A percentile compares a stretch with the other conserved stretches of the same genome.
Conservation (phyloP, 2,113 vertebrate species). For the Eulemur rufifrons region DNA sequence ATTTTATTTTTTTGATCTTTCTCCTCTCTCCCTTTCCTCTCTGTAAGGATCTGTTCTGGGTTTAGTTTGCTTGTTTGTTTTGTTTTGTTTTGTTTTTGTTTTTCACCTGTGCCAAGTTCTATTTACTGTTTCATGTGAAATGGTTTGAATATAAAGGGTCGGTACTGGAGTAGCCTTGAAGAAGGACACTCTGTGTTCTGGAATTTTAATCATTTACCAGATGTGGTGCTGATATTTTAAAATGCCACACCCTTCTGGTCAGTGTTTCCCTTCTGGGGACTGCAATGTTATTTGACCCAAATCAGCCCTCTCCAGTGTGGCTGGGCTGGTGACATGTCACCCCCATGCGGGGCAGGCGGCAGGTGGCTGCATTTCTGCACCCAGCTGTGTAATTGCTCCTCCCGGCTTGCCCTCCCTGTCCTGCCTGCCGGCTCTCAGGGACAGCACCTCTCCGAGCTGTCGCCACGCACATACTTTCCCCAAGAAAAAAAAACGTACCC, state of each 20-base stretch:
- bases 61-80: no score
- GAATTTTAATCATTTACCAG: neutral
- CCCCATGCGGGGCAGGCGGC: neutral
- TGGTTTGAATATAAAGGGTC: neutral
- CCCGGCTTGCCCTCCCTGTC: neutral
- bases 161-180: neutral
- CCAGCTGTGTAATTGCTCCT: neutral
- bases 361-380: neutral
- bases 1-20: neutral
- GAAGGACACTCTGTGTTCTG: neutral
- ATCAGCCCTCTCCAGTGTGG: neutral
- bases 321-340: neutral
- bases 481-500: neutral
- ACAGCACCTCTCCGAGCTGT: neutral
- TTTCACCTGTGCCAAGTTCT: neutral
- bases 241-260: neutral
- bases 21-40: neutral
- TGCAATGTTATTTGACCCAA: neutral
- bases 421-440: neutral
- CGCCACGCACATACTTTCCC: neutral
- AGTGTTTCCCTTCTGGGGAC: neutral
- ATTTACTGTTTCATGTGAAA: neutral
- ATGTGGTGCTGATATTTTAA: neutral
- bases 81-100: neutral
- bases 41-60: neutral